phyloP scores from a whole-genome alignment of 2,888 invertebrate genomes.

The Sesia apiformis region DNA sequence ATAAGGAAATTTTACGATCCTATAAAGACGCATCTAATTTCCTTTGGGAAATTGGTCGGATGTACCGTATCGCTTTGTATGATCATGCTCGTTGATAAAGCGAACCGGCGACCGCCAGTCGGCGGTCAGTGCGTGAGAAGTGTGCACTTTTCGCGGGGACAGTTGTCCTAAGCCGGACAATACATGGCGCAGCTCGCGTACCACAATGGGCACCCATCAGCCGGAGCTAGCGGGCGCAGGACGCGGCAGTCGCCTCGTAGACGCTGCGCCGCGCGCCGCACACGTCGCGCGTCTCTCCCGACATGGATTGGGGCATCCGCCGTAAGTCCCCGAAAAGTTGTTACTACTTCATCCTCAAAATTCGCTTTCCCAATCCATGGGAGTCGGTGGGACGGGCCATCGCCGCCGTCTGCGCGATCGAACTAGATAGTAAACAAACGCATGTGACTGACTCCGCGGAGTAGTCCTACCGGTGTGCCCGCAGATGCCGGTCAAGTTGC shows the following conservation, averaged over 20 bases:
- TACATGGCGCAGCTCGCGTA: neutral
- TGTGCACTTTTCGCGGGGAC: conserved; percentile 28
- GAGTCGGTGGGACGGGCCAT: conserved; percentile 8
- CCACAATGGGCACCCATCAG: neutral
- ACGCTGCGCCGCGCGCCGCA: conserved; percentile 59
- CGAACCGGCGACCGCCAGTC: conserved; percentile 12
- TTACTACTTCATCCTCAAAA: conserved; percentile 28
- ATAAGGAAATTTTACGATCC: too few relatives aligned
- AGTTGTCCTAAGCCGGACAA: conserved; percentile 1
- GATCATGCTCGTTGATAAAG: conserved; percentile 29
- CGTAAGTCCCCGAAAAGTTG: conserved; percentile 50
- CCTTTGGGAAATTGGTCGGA: conserved; percentile 28
- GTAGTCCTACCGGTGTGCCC: conserved; percentile 67
- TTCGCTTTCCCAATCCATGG: conserved; percentile 12
- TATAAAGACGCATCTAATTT: conserved; percentile 27
- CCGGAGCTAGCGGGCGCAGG: conserved; percentile 54
- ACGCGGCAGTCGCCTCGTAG: conserved; percentile 65
- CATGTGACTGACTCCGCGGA: conserved; percentile 55
- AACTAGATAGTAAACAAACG: conserved; percentile 69
- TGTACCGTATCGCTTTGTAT: conserved; percentile 19
- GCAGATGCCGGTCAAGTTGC: conserved; percentile 64
- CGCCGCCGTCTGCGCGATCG: conserved; percentile 30
- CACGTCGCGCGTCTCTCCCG: conserved; percentile 29
- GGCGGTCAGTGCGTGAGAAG: conserved; percentile 7
- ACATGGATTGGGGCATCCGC: conserved; percentile 72